phyloP scores from a whole-genome alignment of 2,113 vertebrate species.

The Geococcyx californianus region DNA sequence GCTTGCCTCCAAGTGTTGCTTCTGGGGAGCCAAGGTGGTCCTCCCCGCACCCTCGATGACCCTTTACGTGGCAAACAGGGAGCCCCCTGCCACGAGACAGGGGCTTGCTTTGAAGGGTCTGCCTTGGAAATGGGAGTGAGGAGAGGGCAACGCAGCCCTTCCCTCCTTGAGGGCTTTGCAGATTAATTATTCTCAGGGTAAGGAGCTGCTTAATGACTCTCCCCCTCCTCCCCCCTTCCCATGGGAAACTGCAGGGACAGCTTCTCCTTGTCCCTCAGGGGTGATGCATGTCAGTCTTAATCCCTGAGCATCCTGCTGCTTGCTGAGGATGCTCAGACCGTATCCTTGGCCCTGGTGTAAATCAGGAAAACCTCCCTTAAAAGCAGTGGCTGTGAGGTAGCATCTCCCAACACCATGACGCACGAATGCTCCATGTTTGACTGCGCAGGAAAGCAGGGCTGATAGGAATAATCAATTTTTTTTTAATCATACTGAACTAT shows the following conservation, averaged over 20 bases:
- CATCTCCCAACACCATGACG: rapidly evolving
- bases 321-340: neutral
- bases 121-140: neutral
- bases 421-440: rapidly evolving
- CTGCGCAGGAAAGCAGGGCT: neutral
- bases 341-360: neutral
- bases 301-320: conserved; percentile 7
- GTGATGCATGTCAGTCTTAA: neutral
- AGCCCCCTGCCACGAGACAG: rapidly evolving
- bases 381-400: neutral
- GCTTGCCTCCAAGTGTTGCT: neutral
- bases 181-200: conserved; percentile 22
- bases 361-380: neutral
- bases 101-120: neutral
- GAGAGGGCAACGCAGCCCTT: neutral
- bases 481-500: neutral
- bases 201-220: neutral
- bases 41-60: neutral
- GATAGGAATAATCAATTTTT: neutral
- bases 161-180: neutral
- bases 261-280: conserved; percentile 10
- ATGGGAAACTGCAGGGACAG: conserved; percentile 18
- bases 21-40: neutral
- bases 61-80: rapidly evolving
- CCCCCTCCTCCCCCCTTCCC: neutral